Percentiles rank a stretch among this genome's conserved stretches.
Evolutionary conservation across 2,888 invertebrate species (phyloP).

Genomic region (Mesoligia furuncula): DNA sequence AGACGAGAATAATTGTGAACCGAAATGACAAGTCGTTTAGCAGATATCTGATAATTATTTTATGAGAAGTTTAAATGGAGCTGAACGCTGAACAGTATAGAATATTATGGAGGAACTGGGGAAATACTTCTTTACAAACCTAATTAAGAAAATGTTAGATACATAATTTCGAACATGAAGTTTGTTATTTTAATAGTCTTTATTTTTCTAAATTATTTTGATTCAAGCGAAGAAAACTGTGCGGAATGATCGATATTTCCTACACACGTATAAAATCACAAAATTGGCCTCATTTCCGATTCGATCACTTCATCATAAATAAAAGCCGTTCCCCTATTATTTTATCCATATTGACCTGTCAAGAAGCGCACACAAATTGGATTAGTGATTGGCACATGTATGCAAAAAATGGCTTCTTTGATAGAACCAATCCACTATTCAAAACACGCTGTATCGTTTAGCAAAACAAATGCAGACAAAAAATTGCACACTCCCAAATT

Average conservation of each 20-base stretch:
- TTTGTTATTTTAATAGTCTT: neutral
- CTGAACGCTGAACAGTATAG: neutral
- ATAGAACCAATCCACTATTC: slow-evolving; percentile 52
- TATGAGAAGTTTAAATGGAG: slow-evolving; percentile 1
- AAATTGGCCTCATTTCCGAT: slow-evolving; percentile 34
- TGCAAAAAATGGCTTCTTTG: slow-evolving; percentile 68
- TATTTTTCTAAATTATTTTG: neutral
- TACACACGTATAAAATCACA: slow-evolving; percentile 11
- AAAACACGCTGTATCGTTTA: slow-evolving; percentile 58
- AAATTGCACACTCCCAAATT: slow-evolving; percentile 61
- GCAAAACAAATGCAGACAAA: slow-evolving; percentile 72
- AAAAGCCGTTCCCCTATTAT: slow-evolving; percentile 58
- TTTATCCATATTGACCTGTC: slow-evolving; percentile 68
- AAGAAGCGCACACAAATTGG: slow-evolving; percentile 73
- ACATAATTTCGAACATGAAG: neutral
- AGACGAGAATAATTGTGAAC: slow-evolving; percentile 21
- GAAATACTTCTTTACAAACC: neutral
- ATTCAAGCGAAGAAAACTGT: neutral
- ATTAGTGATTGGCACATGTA: slow-evolving; percentile 69
- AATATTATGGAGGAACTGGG: neutral
- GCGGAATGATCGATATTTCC: neutral
- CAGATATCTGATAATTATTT: slow-evolving; percentile 34
- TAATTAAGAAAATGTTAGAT: neutral
- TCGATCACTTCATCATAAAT: slow-evolving; percentile 40
- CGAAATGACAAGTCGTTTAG: slow-evolving; percentile 46